Base-by-base conservation (phyloP, 2,797 vertebrate genomes). In the Basileuterus tristriatus region DNA sequence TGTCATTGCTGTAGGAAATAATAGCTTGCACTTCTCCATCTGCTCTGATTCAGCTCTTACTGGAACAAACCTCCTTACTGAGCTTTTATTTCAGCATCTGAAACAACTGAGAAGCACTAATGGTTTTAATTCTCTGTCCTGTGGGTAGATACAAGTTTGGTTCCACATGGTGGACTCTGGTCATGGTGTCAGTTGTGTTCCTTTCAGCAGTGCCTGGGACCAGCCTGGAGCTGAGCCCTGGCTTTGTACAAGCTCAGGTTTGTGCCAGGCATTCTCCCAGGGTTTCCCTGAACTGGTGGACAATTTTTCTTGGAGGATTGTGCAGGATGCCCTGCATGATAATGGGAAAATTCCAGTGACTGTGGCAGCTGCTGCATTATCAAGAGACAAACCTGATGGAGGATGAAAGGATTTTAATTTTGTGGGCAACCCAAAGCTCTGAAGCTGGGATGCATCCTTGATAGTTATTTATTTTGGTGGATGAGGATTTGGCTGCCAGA, bases 121-220 rank as follows among this genome's bases (percentile, higher is more conserved):
- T 60, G n/a, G 27, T 50, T 87, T 79, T n/a, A 58, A 34, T 84
- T 65, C 55, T 47, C 47, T 50, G 0, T 50, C 26, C 44, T 18
- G 46, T 56, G 80, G 20, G 5, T 2, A 23, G 36, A 13, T 4
- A 12, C 29, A 59, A 58, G 53, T 62, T 50, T 83, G 49, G 55
- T 74, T 81, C 81, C 65, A 20, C 27, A 5, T 1, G 12, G n/a
- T n/a, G 46, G 55, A 8, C n/a, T 59, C 39, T 23, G 21, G 21
- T 56, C 6, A 8, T 11, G 64, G 49, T 49, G 1, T 43, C 20
- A 36, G 22, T 14, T 0, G 0, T 29, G 27, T 5, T 83, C 47
- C 11, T 19, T 41, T 27, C 63, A 59, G 75, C 32, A 34, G 47
- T 15, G 32, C 44, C 81, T 36, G 9, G 44, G 34, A 44, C 12